phyloP scores from a whole-genome alignment of 2,888 invertebrate species.

The Cataglyphis altisquamis region DNA sequence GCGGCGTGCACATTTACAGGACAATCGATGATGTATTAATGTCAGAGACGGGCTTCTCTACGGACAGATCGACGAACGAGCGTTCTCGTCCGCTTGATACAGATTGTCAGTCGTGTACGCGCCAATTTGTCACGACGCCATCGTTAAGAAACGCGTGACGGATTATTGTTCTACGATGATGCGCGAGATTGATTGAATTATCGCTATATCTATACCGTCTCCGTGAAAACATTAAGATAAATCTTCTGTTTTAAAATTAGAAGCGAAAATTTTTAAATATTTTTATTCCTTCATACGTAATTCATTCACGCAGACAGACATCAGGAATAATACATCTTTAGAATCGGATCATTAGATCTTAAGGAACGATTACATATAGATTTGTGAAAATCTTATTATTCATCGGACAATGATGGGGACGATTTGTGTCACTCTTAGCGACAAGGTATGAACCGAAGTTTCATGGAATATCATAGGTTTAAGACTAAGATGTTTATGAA shows the following conservation, averaged over 20 bases:
- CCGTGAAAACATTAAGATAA: not conserved
- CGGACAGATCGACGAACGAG: slow-evolving; percentile 29
- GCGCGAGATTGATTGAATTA: not conserved
- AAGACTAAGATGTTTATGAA: slow-evolving; percentile 39
- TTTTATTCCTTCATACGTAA: not conserved
- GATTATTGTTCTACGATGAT: slow-evolving; percentile 24
- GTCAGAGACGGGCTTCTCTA: slow-evolving; percentile 69
- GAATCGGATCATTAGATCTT: not conserved
- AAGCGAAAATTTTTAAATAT: not conserved
- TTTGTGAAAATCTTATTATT: not conserved
- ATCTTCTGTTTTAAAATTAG: not conserved
- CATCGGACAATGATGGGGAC: not conserved
- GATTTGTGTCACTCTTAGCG: not conserved
- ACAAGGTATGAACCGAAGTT: not conserved
- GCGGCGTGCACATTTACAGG: slow-evolving; percentile 70
- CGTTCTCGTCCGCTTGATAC: slow-evolving; percentile 46
- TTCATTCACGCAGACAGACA: not conserved
- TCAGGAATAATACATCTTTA: not conserved
- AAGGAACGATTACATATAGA: not conserved
- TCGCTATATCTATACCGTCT: no score
- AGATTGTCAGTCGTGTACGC: slow-evolving; percentile 36
- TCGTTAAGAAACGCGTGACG: slow-evolving; percentile 42
- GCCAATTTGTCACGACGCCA: slow-evolving; percentile 50
- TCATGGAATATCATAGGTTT: not conserved
- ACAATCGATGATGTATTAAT: slow-evolving; percentile 81